phyloP scores from a whole-genome alignment of 2,888 invertebrate genomes.

The Leptothorax acervorum region DNA sequence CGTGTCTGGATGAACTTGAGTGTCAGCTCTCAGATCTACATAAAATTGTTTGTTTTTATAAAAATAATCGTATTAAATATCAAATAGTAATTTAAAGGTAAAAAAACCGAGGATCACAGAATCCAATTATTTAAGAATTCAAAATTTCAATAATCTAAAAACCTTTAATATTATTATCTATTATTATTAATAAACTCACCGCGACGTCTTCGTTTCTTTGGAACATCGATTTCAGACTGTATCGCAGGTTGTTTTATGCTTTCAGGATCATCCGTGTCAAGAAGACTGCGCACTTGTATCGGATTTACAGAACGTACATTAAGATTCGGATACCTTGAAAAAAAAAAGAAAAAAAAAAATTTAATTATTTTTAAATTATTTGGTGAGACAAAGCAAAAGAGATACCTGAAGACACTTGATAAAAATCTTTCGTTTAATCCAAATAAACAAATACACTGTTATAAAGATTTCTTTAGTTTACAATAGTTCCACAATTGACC shows the following conservation, averaged over 20 bases:
- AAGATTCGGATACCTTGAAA: slow-evolving; percentile 90
- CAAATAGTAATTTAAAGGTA: not conserved
- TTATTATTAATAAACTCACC: slow-evolving; percentile 83
- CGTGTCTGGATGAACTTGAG: slow-evolving; percentile 91
- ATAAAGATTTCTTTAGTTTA: too few relatives aligned
- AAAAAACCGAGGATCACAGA: not conserved
- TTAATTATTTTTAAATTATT: slow-evolving; percentile 11
- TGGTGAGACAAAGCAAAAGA: not conserved
- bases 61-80: not conserved
- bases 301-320: slow-evolving; percentile 92
- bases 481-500: not conserved
- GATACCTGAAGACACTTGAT: not conserved
- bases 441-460: not conserved
- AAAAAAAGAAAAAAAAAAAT: slow-evolving; percentile 20
- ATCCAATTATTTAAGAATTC: not conserved
- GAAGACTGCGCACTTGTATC: slow-evolving; percentile 91
- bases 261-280: slow-evolving; percentile 90
- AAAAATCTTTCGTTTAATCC: not conserved
- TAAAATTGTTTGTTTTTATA: slow-evolving; percentile 47
- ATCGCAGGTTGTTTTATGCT: slow-evolving; percentile 87
- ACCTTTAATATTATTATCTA: not conserved
- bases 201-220: slow-evolving; percentile 89
- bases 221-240: slow-evolving; percentile 86
- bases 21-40: slow-evolving; percentile 86
- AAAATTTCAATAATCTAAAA: not conserved